Conservation (phyloP, 2,113 vertebrate genomes). For the Larimichthys crocea region DNA sequence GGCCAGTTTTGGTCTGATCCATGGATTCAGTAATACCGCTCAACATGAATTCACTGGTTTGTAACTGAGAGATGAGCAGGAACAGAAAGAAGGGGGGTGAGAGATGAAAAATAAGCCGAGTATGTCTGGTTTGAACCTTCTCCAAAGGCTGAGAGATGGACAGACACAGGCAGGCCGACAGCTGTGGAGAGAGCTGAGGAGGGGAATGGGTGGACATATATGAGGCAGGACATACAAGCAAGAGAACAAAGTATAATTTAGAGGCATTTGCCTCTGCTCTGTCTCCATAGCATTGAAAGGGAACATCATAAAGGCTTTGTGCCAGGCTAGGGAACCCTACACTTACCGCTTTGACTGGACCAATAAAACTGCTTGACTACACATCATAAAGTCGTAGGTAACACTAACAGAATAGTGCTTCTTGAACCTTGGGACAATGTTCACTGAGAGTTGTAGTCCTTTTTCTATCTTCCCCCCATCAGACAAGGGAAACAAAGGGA, state of each 20-base stretch:
- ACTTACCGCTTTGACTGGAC: constrained; percentile 62
- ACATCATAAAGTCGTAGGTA: constrained; percentile 62
- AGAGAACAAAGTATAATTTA: constrained; percentile 47
- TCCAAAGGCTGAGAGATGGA: constrained; percentile 14
- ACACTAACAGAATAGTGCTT: constrained; percentile 34
- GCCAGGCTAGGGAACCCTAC: constrained; percentile 56
- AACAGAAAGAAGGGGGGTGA: constrained; percentile 16
- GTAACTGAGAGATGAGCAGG: constrained; percentile 63
- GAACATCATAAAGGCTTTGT: constrained; percentile 70
- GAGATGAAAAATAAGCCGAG: constrained; percentile 10
- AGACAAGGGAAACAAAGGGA: constrained; percentile 5
- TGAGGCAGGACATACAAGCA: neutral
- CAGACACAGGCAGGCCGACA: neutral
- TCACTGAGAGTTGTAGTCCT: neutral
- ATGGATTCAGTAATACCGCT: constrained; percentile 61
- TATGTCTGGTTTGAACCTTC: constrained; percentile 8
- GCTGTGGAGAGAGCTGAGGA: constrained; percentile 25
- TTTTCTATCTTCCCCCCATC: neutral
- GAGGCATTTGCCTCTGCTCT: constrained; percentile 46
- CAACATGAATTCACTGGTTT: constrained; percentile 58
- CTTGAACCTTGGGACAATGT: constrained; percentile 24
- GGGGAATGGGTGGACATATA: constrained; percentile 30
- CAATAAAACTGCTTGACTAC: constrained; percentile 68
- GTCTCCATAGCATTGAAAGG: constrained; percentile 71
- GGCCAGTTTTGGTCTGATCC: constrained; percentile 68